Evolutionary conservation across 2,797 vertebrate species (phyloP).

Genomic region (Merluccius polli): DNA sequence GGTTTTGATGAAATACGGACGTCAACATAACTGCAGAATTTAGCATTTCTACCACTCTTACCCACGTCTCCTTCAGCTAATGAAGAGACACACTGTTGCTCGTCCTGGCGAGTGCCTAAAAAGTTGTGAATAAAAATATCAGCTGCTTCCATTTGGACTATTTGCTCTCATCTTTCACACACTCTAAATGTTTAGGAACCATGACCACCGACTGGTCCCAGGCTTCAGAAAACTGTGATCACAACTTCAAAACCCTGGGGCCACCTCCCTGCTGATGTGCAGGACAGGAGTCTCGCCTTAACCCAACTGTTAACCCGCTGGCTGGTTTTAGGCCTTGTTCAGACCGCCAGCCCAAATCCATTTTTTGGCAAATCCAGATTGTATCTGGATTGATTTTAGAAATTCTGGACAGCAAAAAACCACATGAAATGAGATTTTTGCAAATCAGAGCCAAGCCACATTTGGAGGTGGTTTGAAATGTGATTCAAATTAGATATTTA

Average conservation of each 20-base stretch:
- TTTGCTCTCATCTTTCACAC: slow-evolving; percentile 73
- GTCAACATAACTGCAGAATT: slow-evolving; percentile 72
- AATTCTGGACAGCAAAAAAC: no score
- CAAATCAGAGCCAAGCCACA: no score
- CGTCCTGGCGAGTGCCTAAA: slow-evolving; percentile 58
- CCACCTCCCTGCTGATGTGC: slow-evolving; percentile 44
- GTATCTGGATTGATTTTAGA: no score
- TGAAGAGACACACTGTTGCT: slow-evolving; percentile 73
- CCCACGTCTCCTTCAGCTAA: slow-evolving; percentile 61
- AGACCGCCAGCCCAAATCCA: no score
- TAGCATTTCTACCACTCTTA: slow-evolving; percentile 51
- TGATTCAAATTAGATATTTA: neutral
- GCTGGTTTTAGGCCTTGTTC: no score
- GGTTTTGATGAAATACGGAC: slow-evolving; percentile 74
- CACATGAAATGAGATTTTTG: no score
- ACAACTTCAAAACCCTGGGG: slow-evolving; percentile 57
- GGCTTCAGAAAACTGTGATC: slow-evolving; percentile 65
- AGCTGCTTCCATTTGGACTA: slow-evolving; percentile 72
- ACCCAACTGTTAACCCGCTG: neutral
- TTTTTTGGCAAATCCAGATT: no score
- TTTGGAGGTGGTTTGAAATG: no score
- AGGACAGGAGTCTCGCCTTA: neutral
- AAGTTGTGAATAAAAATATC: slow-evolving; percentile 75
- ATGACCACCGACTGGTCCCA: slow-evolving; percentile 66
- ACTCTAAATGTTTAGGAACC: slow-evolving; percentile 70